phyloP scores from a whole-genome alignment of 2,888 invertebrate genomes.

The Saturnia pavonia region DNA sequence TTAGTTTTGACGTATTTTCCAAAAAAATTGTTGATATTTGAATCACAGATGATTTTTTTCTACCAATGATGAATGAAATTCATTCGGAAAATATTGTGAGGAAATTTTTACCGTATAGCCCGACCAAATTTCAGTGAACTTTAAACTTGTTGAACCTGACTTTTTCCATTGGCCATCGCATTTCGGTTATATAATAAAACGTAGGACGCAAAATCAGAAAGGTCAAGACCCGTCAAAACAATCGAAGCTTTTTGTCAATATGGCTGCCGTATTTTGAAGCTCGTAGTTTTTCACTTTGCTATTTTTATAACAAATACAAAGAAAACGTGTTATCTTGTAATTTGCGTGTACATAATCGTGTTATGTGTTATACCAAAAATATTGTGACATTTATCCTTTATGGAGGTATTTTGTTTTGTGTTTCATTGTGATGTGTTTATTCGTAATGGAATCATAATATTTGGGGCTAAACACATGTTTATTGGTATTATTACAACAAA shows the following conservation, averaged over 20 bases:
- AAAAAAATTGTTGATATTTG: conserved; percentile 3
- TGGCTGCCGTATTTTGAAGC: conserved; percentile 68
- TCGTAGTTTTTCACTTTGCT: conserved; percentile 44
- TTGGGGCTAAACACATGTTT: not conserved
- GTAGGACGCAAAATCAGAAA: conserved; percentile 75
- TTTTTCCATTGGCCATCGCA: conserved; percentile 39
- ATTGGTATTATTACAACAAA: conserved; percentile 21
- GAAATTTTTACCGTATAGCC: conserved; percentile 41
- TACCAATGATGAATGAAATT: conserved; percentile 18
- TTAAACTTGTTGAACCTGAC: not conserved
- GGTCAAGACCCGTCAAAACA: conserved; percentile 80
- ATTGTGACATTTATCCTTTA: not conserved
- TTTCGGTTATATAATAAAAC: conserved; percentile 59
- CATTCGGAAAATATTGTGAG: conserved; percentile 31
- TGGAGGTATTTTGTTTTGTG: not conserved
- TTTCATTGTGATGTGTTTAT: conserved; percentile 20
- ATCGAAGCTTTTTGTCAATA: conserved; percentile 73
- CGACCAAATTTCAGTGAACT: conserved; percentile 44
- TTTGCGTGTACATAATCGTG: conserved; percentile 22
- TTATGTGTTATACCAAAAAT: not conserved
- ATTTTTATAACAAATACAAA: conserved; percentile 31
- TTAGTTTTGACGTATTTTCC: not conserved
- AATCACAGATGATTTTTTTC: conserved; percentile 30
- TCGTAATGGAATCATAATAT: not conserved
- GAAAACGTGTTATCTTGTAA: conserved; percentile 26